phyloP scores from a whole-genome alignment of 2,888 invertebrate species.

The Slavum lentiscoides region DNA sequence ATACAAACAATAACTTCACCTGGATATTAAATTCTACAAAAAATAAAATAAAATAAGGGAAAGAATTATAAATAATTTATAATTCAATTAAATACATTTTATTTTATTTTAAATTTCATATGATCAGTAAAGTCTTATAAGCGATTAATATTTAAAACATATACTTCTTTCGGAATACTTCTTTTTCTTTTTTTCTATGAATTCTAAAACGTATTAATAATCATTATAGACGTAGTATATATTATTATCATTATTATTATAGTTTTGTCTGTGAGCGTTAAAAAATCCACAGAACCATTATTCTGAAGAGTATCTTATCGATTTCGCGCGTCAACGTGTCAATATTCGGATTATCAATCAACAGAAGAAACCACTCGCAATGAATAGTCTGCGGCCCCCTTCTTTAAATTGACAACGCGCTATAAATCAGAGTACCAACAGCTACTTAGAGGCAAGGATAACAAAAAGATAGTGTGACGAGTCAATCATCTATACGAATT shows the following conservation, averaged over 20 bases:
- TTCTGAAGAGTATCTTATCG: conserved; percentile 37
- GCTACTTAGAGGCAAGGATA: conserved; percentile 25
- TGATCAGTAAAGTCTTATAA: background rate
- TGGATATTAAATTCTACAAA: too few species aligned
- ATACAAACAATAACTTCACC: too few species aligned
- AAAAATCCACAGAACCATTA: conserved; percentile 19
- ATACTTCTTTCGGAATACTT: too few species aligned
- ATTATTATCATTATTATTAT: background rate
- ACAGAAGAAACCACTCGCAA: conserved; percentile 37
- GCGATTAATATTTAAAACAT: too few species aligned
- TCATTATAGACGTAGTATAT: too few species aligned
- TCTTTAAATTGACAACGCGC: conserved; percentile 35
- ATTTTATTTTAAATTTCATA: background rate
- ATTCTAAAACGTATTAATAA: too few species aligned
- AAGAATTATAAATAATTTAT: too few species aligned
- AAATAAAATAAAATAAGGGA: too few species aligned
- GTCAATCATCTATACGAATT: conserved; percentile 40
- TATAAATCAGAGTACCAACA: conserved; percentile 44
- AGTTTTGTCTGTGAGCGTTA: background rate
- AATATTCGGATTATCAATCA: conserved; percentile 52
- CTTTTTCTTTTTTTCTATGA: too few species aligned
- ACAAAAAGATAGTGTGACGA: conserved; percentile 49
- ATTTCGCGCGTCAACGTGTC: conserved; percentile 48
- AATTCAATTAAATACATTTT: too few species aligned
- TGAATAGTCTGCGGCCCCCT: conserved; percentile 1